Evolutionary conservation across 2,797 vertebrate species (phyloP).

Genomic region (Gymnopithys bicolor): DNA sequence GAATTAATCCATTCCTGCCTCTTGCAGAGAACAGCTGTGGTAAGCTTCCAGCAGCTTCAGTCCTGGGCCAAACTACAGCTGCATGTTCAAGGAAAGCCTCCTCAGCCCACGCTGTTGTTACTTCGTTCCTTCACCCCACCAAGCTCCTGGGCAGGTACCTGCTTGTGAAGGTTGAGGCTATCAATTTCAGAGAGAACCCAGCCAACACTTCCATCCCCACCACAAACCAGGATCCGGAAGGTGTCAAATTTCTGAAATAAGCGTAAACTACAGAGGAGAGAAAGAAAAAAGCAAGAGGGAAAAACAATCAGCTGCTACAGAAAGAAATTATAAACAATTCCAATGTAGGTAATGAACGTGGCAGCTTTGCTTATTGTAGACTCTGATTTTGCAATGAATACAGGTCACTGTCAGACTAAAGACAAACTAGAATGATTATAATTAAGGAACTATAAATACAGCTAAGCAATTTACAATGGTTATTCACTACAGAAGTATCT

Average conservation of each 20-base stretch:
- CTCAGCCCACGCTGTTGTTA: background rate
- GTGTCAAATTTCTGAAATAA: slow-evolving; percentile 98
- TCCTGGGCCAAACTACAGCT: background rate
- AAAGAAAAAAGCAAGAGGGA: background rate
- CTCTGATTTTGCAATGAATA: background rate
- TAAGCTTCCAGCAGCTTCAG: background rate
- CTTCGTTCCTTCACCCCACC: background rate
- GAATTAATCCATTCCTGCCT: background rate
- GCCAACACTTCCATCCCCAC: slow-evolving; percentile 95
- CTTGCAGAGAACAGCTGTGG: background rate
- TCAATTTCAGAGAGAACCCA: slow-evolving; percentile 99
- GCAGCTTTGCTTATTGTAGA: background rate
- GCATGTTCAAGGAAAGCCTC: background rate
- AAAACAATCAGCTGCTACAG: background rate
- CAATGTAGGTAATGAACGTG: background rate
- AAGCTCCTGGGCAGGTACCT: slow-evolving; percentile 78
- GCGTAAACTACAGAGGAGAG: slow-evolving; percentile 82
- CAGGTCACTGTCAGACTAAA: background rate
- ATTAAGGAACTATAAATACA: background rate
- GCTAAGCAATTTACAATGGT: background rate
- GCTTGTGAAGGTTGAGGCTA: slow-evolving; percentile 92
- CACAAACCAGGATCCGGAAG: slow-evolving; percentile 95
- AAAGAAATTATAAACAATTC: background rate
- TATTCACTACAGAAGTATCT: background rate
- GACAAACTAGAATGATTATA: background rate